phyloP scores from a whole-genome alignment of 2,797 vertebrate species.

The Rhabdophis nuchalis region DNA sequence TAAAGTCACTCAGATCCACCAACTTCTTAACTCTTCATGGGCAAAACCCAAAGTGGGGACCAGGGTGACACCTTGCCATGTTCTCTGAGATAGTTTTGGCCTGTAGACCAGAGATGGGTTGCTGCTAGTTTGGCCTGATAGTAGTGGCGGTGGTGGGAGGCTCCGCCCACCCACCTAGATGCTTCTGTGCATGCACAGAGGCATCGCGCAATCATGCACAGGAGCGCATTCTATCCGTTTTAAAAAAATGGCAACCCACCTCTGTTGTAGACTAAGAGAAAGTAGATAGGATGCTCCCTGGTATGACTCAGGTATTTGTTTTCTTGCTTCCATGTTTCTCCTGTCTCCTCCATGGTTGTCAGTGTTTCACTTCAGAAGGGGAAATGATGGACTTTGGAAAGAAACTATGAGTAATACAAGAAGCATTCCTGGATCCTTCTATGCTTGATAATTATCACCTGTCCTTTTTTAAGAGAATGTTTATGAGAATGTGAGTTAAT shows the following conservation, averaged over 20 bases:
- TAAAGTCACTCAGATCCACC: background rate
- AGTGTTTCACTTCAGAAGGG: background rate
- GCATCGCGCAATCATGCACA: too few relatives aligned
- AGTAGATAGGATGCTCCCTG: background rate
- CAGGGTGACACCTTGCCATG: background rate
- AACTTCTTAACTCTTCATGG: background rate
- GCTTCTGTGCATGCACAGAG: too few relatives aligned
- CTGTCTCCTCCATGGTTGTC: background rate
- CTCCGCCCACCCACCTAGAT: too few relatives aligned
- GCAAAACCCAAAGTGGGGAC: background rate
- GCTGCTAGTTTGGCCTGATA: too few relatives aligned
- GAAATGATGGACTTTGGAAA: background rate
- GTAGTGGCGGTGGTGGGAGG: too few relatives aligned
- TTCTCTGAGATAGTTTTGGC: background rate
- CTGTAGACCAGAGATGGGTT: background rate
- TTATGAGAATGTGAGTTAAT: background rate
- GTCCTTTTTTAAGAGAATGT: background rate
- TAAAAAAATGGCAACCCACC: too few relatives aligned
- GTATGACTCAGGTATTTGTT: background rate
- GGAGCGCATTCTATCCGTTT: too few relatives aligned
- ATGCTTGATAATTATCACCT: background rate
- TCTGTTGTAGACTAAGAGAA: background rate
- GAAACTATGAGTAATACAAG: background rate
- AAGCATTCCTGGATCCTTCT: background rate
- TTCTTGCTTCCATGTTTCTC: background rate